Base-by-base conservation (phyloP, 2,113 vertebrate genomes). In the Delphinapterus leucas region DNA sequence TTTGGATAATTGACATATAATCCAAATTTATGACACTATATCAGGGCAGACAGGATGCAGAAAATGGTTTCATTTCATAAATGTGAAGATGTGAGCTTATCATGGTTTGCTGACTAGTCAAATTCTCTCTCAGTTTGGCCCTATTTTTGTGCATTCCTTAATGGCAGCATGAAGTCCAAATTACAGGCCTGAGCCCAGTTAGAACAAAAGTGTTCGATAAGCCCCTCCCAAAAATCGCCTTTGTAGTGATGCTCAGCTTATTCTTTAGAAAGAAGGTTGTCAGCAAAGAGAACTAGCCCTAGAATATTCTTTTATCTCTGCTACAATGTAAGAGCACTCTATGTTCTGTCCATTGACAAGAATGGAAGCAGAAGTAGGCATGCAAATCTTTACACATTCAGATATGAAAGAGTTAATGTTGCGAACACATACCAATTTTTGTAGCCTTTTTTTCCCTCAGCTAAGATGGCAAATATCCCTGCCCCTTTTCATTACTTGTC, bases 1-100 rank as follows among this genome's bases (percentile, higher is more conserved):
- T 98, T 97, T 95, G 55, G 96, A 93, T 98, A 98, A 98, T 98
- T 98, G 98, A 98, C 98, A 96, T 0, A 15, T 96, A 98, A 98
- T 91, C 96, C 95, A 98, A 98, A 99, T 98, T 98, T 98, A 98
- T 98, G 97, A 98, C 97, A 98, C 94, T 87, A 2, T 71, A 98
- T 98, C 95, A 95, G 94, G 90, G 98, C 92, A 97, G 82, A 97
- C 33, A 79, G 86, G 97, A 98, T 97, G 61, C 4, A 1, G 93
- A 98, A 97, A 98, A 96, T 80, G 73, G 90, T 92, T 96, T 95
- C 96, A 97, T 97, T 98, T 98, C 92, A 98, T 95, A 98, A 97
- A 98, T 97, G 88, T 98, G 96, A 98, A 96, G 96, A 98, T 97
- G 0, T 0, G 81, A 98, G 86, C 38, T 96, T 93, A 97, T 96